phyloP scores from a whole-genome alignment of 2,797 vertebrate genomes.

The Jordanella pulchra region DNA sequence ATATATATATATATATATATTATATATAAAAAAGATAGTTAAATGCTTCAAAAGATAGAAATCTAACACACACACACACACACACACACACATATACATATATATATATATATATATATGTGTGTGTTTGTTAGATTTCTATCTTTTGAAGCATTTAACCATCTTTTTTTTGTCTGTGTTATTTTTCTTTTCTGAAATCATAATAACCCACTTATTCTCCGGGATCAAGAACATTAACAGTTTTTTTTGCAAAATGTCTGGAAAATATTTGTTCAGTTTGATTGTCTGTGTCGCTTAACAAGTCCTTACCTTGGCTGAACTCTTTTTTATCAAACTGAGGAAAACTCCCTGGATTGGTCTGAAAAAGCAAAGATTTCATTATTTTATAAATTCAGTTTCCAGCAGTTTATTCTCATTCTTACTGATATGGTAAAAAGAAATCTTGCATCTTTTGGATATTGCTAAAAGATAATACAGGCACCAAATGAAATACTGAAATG shows the following conservation, averaged over 20 bases:
- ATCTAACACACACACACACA: too few relatives aligned
- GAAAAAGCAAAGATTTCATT: neutral
- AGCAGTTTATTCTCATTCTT: neutral
- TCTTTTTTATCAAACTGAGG: neutral
- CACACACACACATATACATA: too few relatives aligned
- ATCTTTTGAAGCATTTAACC: too few relatives aligned
- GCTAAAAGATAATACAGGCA: neutral
- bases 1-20: too few relatives aligned
- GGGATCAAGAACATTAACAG: neutral
- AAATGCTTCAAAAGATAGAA: too few relatives aligned
- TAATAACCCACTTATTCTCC: neutral
- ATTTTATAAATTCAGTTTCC: neutral
- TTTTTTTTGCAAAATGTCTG: neutral
- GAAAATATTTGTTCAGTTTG: neutral
- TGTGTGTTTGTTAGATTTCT: too few relatives aligned
- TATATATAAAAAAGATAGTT: too few relatives aligned
- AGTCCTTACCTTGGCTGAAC: conserved; percentile 1
- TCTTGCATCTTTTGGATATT: too few relatives aligned
- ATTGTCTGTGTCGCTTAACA: neutral
- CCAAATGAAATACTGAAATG: neutral
- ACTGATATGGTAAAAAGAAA: neutral
- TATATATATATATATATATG: too few relatives aligned
- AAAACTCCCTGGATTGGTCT: neutral
- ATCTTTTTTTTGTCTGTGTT: too few relatives aligned
- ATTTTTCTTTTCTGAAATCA: neutral